Evolutionary conservation across 2,797 vertebrate species (phyloP).

Genomic region (Scomberomorus guttatus): DNA sequence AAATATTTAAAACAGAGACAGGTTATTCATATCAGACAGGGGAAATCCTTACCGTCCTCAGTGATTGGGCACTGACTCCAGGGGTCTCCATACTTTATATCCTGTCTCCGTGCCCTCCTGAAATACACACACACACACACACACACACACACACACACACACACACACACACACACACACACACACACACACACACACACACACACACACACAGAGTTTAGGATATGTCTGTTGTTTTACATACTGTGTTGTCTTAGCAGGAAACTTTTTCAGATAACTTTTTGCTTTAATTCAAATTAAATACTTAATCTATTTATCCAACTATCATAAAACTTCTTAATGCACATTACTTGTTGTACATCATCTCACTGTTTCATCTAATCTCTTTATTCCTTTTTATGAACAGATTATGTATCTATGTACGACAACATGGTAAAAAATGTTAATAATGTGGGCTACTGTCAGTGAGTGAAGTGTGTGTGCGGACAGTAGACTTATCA

Average conservation of each 20-base stretch:
- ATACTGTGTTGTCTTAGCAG: not conserved
- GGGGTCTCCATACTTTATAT: slow-evolving; percentile 85
- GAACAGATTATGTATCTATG: not conserved
- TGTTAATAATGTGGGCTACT: not conserved
- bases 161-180: slow-evolving; percentile 13
- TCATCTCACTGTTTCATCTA: not conserved
- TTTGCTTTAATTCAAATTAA: not conserved
- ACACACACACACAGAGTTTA: not conserved
- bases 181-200: slow-evolving; percentile 7
- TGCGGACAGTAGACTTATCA: slow-evolving; percentile 22
- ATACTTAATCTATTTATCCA: too few species aligned
- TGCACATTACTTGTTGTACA: not conserved
- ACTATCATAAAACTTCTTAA: not conserved
- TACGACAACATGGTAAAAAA: not conserved
- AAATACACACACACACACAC: slow-evolving; percentile 39
- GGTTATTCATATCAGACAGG: not conserved
- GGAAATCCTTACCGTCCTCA: slow-evolving; percentile 82
- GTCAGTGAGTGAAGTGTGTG: slow-evolving; percentile 11
- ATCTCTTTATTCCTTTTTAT: too few species aligned
- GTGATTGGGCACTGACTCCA: slow-evolving; percentile 88
- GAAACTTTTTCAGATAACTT: not conserved
- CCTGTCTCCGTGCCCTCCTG: slow-evolving; percentile 88
- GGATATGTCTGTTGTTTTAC: not conserved
- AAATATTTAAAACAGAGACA: not conserved
- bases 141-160: slow-evolving; percentile 35